Percentiles rank a stretch among this genome's conserved stretches.
These are phyloP conservation scores for Chloebia gouldiae DNA, from an alignment of 2,113 vertebrate genomes.

Conservation along the genomic window DNA sequence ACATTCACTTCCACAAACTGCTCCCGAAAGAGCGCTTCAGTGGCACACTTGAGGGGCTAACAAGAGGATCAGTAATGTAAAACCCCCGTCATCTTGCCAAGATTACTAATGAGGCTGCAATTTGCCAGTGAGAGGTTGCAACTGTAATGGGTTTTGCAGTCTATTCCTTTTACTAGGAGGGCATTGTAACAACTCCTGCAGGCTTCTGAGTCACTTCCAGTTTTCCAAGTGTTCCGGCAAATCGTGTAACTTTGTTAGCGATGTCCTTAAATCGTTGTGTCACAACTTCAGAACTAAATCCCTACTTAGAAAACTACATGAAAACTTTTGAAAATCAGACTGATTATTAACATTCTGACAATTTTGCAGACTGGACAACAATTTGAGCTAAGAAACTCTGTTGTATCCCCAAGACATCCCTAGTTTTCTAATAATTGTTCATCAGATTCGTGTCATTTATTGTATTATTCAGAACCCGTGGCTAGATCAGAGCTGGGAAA, in stretches of 20 bases:
- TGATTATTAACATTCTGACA: not conserved
- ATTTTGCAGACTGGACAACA: not conserved
- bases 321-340: not conserved
- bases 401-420: not conserved
- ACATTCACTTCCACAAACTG: conserved; percentile 17
- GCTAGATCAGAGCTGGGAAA: not conserved
- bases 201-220: not conserved
- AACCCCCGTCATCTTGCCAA: not conserved
- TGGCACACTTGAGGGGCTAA: conserved; percentile 24
- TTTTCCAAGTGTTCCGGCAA: not conserved
- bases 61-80: conserved; percentile 20
- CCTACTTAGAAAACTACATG: not conserved
- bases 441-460: not conserved
- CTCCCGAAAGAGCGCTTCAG: conserved; percentile 3
- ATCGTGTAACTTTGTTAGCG: not conserved
- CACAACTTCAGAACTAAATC: not conserved
- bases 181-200: not conserved
- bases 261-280: not conserved
- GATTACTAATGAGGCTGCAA: conserved; percentile 28
- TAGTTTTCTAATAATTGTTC: not conserved
- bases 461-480: not conserved
- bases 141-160: not conserved
- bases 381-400: not conserved
- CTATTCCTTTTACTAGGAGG: not conserved
- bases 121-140: not conserved